These are phyloP conservation scores for Tonatia bakeri DNA, from an alignment of 2,113 vertebrate species.

Conservation along the genomic window DNA sequence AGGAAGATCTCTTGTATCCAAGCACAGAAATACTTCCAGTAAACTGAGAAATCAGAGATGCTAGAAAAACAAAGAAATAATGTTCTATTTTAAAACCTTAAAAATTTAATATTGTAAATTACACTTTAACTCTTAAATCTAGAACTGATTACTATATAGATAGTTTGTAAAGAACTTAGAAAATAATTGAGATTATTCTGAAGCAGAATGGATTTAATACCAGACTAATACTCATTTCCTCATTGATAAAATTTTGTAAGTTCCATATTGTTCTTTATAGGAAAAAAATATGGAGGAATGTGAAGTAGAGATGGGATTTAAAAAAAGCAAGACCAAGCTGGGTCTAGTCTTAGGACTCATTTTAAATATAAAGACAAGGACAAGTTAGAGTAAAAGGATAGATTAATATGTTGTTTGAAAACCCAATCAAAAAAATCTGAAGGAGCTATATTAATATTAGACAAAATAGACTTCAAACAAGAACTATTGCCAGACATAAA, in stretches of 20 bases:
- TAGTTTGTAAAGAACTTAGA: background rate
- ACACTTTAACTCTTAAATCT: background rate
- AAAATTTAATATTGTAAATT: background rate
- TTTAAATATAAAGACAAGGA: background rate
- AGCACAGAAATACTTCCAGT: background rate
- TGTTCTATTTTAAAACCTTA: conserved; percentile 4
- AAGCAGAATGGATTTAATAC: background rate
- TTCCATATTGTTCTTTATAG: background rate
- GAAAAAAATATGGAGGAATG: background rate
- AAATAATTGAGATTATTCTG: background rate
- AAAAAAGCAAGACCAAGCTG: background rate
- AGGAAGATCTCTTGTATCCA: background rate
- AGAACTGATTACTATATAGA: background rate
- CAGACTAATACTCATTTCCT: background rate
- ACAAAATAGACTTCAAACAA: background rate
- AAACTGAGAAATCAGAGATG: background rate
- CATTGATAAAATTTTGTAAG: background rate
- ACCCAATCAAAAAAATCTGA: background rate
- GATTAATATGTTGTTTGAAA: background rate
- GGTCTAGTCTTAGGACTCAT: background rate
- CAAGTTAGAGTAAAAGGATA: background rate
- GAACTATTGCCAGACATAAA: background rate
- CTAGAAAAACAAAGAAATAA: conserved; percentile 27
- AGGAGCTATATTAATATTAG: background rate
- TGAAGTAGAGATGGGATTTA: background rate